Evolutionary conservation across 2,113 vertebrate genomes (phyloP).

Genomic region (Scortum barcoo): DNA sequence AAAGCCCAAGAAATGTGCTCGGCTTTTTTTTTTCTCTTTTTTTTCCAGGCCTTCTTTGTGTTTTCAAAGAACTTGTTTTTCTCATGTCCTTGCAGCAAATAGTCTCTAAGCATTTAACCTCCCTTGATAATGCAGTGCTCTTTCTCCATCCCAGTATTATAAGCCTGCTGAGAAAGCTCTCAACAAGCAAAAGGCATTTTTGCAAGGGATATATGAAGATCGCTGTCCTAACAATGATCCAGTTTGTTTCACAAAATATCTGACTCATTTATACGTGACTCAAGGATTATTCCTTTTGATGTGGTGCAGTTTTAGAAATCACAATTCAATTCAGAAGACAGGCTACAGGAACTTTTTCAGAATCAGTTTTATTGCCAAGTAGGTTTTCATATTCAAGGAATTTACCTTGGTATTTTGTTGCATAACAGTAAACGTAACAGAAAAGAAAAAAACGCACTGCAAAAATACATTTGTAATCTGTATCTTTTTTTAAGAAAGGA

Average conservation of each 20-base stretch:
- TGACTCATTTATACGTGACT: neutral
- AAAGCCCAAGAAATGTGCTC: constrained; percentile 5
- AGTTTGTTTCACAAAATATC: neutral
- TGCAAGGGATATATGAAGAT: neutral
- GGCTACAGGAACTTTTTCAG: no score
- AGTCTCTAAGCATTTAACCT: constrained; percentile 1
- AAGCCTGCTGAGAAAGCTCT: neutral
- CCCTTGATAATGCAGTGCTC: constrained; percentile 15
- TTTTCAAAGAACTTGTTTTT: constrained; percentile 1
- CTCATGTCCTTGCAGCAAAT: neutral
- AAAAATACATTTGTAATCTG: neutral
- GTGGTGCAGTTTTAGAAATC: neutral
- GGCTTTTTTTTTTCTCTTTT: no score
- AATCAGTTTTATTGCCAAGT: no score
- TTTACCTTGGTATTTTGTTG: no score
- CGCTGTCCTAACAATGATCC: neutral
- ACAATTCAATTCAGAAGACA: neutral
- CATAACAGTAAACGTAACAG: no score
- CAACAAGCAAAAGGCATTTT: neutral
- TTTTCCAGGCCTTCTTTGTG: neutral
- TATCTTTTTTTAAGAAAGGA: neutral
- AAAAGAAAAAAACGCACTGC: no score
- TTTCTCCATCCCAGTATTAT: constrained; percentile 9
- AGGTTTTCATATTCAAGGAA: no score
- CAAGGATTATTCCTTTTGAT: neutral